A percentile compares a stretch with the other conserved stretches of the same genome.
Evolutionary conservation across 2,113 vertebrate species (phyloP).

Genomic region (Nyctibius bracteatus): DNA sequence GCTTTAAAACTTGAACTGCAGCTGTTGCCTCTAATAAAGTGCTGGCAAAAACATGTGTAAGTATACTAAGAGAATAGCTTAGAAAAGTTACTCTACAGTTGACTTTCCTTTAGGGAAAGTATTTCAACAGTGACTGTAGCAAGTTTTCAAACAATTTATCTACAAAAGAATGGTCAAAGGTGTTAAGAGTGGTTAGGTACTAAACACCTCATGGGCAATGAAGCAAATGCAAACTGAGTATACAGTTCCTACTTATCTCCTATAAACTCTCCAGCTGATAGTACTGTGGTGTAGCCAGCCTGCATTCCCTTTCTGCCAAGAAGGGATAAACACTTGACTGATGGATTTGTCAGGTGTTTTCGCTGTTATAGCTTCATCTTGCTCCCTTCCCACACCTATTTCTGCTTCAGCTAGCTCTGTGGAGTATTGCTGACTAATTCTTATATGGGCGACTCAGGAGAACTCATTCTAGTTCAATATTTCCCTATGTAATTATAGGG

Average conservation of each 20-base stretch:
- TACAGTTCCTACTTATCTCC: not conserved
- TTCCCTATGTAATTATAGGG: not conserved
- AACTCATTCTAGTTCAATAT: not conserved
- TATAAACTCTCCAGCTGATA: not conserved
- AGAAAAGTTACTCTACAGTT: not conserved
- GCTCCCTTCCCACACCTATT: not conserved
- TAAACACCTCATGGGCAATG: not conserved
- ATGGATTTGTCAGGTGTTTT: not conserved
- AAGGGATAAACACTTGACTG: not conserved
- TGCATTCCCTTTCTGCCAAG: not conserved
- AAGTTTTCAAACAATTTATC: not conserved
- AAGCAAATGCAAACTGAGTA: not conserved
- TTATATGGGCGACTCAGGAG: not conserved
- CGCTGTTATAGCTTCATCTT: not conserved
- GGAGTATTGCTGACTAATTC: constrained; percentile 5
- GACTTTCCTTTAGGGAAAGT: not conserved
- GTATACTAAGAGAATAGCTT: not conserved
- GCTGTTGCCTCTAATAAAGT: not conserved
- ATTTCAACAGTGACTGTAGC: not conserved
- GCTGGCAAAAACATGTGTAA: not conserved
- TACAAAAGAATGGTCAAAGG: not conserved
- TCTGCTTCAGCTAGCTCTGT: not conserved
- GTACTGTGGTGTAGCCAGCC: not conserved
- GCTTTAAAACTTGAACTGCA: not conserved
- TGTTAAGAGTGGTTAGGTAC: not conserved